Base-by-base conservation (phyloP, 1,140 invertebrate genomes). In the Habropoda laboriosa region DNA sequence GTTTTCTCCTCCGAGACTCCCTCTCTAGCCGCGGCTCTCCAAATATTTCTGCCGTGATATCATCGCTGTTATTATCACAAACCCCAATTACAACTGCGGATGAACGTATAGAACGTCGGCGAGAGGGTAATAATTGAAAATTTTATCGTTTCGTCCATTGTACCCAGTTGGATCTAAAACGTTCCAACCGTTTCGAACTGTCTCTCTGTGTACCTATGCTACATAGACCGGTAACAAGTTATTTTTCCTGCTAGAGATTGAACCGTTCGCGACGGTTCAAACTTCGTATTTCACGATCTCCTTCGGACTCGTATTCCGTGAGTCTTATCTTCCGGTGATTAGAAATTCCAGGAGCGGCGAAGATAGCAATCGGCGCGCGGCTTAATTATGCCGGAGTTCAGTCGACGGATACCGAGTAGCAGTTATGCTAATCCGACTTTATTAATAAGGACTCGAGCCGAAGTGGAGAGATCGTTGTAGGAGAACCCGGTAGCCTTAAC, bases 391-490 rank as follows among this genome's bases (percentile, higher is more conserved):
- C 86, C n/a, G 58, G 79, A 85, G 82, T 87, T 87, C 86, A 73
- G 57, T 60, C 82, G 79, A 79, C 73, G 75, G 79, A 85, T 87
- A n/a, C 77, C 86, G 60, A 82, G 64, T n/a, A 67, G 87, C 81
- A 88, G 88, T 90, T 90, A 90, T 89, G 89, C 86, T 90, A 90
- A 90, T 90, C 89, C 87, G 70, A 86, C 85, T 89, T 90, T 90
- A 90, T 90, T 90, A 90, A 90, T 90, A 90, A 90, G 89, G 89
- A 89, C 89, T 90, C 80, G 81, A 76, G 78, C 78, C 71, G 63
- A 84, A 88, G 85, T 86, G 81, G 84, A 87, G 84, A 87, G 80
- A 90, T 89, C 86, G 86, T 66, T 82, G 88, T 87, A 87, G 77
- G 86, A 87, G 87, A 87, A 82, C 42, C 64, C 24, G 76, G 81